Conservation (phyloP, 2,888 invertebrate genomes). For the Conchocele bisecta region DNA sequence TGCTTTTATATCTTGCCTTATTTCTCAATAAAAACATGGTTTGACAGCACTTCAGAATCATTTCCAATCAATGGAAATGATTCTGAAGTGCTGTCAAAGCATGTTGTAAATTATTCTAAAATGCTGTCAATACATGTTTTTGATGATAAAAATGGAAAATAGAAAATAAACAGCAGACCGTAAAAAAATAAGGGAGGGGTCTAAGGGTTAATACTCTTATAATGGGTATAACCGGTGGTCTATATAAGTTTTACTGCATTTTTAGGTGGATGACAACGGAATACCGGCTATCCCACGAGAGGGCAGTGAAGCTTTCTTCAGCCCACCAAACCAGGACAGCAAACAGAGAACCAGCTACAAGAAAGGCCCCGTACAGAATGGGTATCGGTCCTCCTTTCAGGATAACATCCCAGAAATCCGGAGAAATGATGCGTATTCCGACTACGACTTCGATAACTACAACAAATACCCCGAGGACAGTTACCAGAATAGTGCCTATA, state of each 20-base stretch:
- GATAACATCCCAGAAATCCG: not conserved
- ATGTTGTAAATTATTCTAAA: too few species aligned
- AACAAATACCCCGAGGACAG: conserved; percentile 32
- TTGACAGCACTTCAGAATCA: too few species aligned
- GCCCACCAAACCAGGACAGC: conserved; percentile 31
- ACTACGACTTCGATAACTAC: conserved; percentile 43
- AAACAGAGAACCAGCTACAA: conserved; percentile 54
- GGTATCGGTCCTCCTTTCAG: not conserved
- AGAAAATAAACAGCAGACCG: too few species aligned
- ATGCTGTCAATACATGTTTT: too few species aligned
- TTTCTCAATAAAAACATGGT: too few species aligned
- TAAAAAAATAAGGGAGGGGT: too few species aligned
- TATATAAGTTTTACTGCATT: not conserved
- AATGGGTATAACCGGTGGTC: too few species aligned
- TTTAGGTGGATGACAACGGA: not conserved
- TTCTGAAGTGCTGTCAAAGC: too few species aligned
- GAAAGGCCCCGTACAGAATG: conserved; percentile 46
- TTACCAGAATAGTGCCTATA: conserved; percentile 32
- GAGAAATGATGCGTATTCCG: conserved; percentile 17
- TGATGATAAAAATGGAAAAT: too few species aligned
- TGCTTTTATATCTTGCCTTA: too few species aligned
- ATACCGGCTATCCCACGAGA: not conserved
- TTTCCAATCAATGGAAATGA: too few species aligned
- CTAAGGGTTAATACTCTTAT: too few species aligned
- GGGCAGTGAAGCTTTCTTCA: conserved; percentile 30